A percentile compares a stretch with the other conserved stretches of the same genome.
Evolutionary conservation across 2,797 vertebrate species (phyloP).

Genomic region (Petrocephalus sullivani): DNA sequence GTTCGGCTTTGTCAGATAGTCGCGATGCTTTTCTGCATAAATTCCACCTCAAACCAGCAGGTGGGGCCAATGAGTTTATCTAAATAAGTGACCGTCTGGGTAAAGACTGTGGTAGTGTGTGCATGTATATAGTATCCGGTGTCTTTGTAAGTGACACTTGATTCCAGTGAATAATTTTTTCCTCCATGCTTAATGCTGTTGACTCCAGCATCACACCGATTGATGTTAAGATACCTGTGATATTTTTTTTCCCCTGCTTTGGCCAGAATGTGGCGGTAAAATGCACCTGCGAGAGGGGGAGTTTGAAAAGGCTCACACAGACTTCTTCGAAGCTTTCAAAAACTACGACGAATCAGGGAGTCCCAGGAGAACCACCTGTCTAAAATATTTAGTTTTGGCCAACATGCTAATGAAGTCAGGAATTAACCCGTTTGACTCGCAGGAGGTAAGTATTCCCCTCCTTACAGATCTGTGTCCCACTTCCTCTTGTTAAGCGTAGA

Average conservation of each 20-base stretch:
- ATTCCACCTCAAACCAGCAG: constrained; percentile 4
- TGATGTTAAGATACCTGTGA: not conserved
- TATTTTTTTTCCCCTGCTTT: constrained; percentile 12
- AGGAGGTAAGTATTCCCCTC: constrained; percentile 73
- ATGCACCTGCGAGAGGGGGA: constrained; percentile 99
- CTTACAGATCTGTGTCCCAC: not conserved
- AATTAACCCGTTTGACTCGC: constrained; percentile 98
- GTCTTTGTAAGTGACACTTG: not conserved
- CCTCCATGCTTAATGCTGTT: not conserved
- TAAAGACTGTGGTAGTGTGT: not conserved
- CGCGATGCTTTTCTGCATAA: not conserved
- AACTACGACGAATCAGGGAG: constrained; percentile 99
- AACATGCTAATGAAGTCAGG: constrained; percentile 99
- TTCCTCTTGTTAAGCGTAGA: not conserved
- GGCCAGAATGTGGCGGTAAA: constrained; percentile 94
- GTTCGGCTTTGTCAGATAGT: not conserved
- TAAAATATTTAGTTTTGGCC: constrained; percentile 98
- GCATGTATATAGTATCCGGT: not conserved
- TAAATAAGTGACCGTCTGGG: not conserved
- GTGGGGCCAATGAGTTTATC: not conserved
- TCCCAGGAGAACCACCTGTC: constrained; percentile 94
- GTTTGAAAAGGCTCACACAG: constrained; percentile 99
- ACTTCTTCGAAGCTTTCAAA: constrained; percentile 99
- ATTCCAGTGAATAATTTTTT: not conserved
- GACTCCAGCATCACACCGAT: not conserved